phyloP scores from a whole-genome alignment of 2,113 vertebrate genomes.

The Myrmecobius fasciatus region DNA sequence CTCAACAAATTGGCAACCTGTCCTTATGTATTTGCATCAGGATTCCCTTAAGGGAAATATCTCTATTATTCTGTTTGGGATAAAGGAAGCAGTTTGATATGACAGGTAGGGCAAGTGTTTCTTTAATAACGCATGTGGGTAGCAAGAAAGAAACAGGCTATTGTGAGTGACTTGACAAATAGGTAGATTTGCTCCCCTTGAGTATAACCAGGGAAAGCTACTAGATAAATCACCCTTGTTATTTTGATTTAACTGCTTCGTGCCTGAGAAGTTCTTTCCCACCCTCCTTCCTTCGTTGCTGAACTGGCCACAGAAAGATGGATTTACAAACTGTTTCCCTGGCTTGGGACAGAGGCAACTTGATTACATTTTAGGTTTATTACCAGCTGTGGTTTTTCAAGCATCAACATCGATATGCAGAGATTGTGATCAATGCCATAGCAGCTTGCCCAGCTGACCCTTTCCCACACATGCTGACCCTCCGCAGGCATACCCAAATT shows the following conservation, averaged over 20 bases:
- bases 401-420: background rate
- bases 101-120: slow-evolving; percentile 93
- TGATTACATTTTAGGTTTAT: slow-evolving; percentile 25
- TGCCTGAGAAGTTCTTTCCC: slow-evolving; percentile 67
- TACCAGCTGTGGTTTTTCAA: rapidly evolving
- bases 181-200: slow-evolving; percentile 87
- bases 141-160: slow-evolving; percentile 83
- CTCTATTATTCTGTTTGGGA: slow-evolving; percentile 92
- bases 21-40: slow-evolving; percentile 95
- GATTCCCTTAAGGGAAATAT: slow-evolving; percentile 92
- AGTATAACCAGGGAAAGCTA: slow-evolving; percentile 84
- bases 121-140: slow-evolving; percentile 92
- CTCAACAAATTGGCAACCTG: slow-evolving; percentile 92
- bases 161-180: slow-evolving; percentile 90
- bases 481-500: background rate
- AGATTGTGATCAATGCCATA: background rate
- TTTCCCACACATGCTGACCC: background rate
- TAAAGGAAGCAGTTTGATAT: slow-evolving; percentile 94
- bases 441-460: slow-evolving; percentile 9
- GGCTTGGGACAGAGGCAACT: slow-evolving; percentile 1
- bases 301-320: background rate
- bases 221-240: slow-evolving; percentile 87
- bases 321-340: background rate
- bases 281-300: background rate
- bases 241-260: slow-evolving; percentile 87